phyloP scores from a whole-genome alignment of 2,113 vertebrate genomes.

The Mus pahari region DNA sequence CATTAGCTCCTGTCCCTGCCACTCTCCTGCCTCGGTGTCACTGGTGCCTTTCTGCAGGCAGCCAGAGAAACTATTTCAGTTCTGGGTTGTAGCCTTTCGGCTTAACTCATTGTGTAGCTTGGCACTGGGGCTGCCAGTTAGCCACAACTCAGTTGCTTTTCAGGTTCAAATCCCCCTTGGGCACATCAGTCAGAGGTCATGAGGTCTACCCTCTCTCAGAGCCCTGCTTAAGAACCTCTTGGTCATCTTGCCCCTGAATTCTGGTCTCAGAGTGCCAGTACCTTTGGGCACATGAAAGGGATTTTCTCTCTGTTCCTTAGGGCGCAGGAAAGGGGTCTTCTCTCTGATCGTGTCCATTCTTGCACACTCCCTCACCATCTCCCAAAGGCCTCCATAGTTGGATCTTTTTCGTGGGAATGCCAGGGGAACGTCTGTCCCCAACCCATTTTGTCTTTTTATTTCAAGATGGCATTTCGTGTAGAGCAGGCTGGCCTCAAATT shows the following conservation, averaged over 20 bases:
- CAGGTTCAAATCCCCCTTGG: background rate
- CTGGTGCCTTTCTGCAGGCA: background rate
- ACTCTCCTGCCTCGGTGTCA: background rate
- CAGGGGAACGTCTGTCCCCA: background rate
- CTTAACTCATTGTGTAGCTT: background rate
- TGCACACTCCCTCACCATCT: background rate
- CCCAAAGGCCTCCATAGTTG: background rate
- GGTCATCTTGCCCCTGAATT: background rate
- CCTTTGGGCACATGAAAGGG: slow-evolving; percentile 37
- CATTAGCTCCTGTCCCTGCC: background rate
- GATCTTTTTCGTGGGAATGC: background rate
- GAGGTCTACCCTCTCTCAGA: background rate
- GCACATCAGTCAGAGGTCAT: background rate
- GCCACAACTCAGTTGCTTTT: background rate
- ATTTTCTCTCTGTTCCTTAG: background rate
- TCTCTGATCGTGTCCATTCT: slow-evolving; percentile 7
- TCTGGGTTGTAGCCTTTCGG: background rate
- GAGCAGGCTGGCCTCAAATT: background rate
- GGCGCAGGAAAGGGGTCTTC: slow-evolving; percentile 26
- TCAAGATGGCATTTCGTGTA: background rate
- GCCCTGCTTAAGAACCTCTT: background rate
- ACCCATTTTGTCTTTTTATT: background rate
- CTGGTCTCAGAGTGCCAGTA: background rate
- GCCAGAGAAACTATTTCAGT: background rate
- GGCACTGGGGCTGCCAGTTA: background rate